Evolutionary conservation across 2,888 invertebrate species (phyloP).

Genomic region (Tetheella fluctuosa): DNA sequence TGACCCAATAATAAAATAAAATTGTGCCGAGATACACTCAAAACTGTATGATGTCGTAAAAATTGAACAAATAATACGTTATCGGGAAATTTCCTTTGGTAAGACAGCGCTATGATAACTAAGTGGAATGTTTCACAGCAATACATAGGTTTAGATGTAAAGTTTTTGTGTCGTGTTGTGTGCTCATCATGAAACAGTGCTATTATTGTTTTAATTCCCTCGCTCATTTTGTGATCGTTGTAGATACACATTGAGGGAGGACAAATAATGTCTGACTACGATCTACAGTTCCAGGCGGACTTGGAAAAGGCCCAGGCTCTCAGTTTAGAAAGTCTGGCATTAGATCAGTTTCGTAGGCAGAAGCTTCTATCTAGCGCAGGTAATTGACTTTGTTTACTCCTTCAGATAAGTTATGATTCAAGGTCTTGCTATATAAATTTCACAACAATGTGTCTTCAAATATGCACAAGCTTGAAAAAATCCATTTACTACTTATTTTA

Average conservation of each 20-base stretch:
- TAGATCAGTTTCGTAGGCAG: slow-evolving; percentile 91
- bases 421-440: slow-evolving; percentile 25
- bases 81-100: slow-evolving; percentile 54
- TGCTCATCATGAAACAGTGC: slow-evolving; percentile 50
- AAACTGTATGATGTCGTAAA: slow-evolving; percentile 62
- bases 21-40: slow-evolving; percentile 37
- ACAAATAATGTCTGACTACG: slow-evolving; percentile 86
- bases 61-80: slow-evolving; percentile 47
- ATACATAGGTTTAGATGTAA: slow-evolving; percentile 7
- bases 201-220: slow-evolving; percentile 59
- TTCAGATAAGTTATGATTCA: slow-evolving; percentile 46
- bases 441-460: not conserved
- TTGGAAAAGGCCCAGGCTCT: slow-evolving; percentile 94
- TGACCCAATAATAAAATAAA: slow-evolving; percentile 52
- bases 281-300: slow-evolving; percentile 93
- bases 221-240: slow-evolving; percentile 59
- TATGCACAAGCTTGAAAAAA: not conserved
- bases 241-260: slow-evolving; percentile 57
- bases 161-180: slow-evolving; percentile 54
- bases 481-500: not conserved
- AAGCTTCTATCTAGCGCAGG: slow-evolving; percentile 82
- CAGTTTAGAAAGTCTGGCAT: slow-evolving; percentile 92
- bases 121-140: not conserved
- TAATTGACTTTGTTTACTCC: slow-evolving; percentile 73
- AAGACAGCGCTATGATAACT: slow-evolving; percentile 34